A percentile compares a stretch with the other conserved stretches of the same genome.
Evolutionary conservation across 2,888 invertebrate species (phyloP).

Genomic region (Thyatira batis): DNA sequence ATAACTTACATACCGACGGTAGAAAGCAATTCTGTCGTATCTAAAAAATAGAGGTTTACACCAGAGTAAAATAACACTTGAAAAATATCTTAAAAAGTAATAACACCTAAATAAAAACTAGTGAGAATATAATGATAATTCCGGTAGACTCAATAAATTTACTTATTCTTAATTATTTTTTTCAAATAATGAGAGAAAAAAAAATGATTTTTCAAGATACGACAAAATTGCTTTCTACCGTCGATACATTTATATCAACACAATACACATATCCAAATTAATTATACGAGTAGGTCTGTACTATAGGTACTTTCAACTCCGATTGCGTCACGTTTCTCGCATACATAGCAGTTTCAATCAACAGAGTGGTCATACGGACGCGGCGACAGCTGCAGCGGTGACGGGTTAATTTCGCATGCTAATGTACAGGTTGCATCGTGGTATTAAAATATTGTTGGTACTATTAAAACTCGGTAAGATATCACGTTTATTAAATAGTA

Average conservation of each 20-base stretch:
- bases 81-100: no score
- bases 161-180: no score
- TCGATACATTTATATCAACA: not conserved
- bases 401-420: conserved; percentile 59
- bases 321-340: conserved; percentile 5
- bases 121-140: no score
- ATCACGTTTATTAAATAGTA: not conserved
- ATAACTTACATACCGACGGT: no score
- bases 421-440: conserved; percentile 36
- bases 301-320: conserved; percentile 12
- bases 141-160: no score
- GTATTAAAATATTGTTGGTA: conserved; percentile 28
- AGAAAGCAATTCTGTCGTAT: no score
- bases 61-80: no score
- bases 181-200: no score
- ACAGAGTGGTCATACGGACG: conserved; percentile 38
- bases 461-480: not conserved
- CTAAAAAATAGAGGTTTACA: no score
- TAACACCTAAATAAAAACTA: no score
- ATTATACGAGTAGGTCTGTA: conserved; percentile 13
- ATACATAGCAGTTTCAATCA: conserved; percentile 37
- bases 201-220: no score
- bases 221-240: no score
- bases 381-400: conserved; percentile 40
- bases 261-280: conserved; percentile 11